Evolutionary conservation across 2,113 vertebrate genomes (phyloP).

Genomic region (Ageneiosus marmoratus): DNA sequence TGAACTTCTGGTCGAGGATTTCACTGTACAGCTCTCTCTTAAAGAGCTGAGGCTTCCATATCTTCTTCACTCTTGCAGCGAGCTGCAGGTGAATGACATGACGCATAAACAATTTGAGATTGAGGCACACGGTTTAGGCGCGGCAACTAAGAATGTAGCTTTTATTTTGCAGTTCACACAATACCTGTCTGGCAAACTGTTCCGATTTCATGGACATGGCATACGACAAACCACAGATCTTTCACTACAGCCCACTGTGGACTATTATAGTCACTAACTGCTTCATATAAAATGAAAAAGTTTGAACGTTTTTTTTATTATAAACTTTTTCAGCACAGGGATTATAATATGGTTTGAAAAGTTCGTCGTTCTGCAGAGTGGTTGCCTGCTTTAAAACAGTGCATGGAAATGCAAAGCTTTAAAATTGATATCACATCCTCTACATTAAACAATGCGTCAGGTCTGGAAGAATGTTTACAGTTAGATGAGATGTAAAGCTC

Average conservation of each 20-base stretch:
- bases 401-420: not conserved
- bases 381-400: not conserved
- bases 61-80: constrained; percentile 78
- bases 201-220: not conserved
- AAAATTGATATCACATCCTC: not conserved
- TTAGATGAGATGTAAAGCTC: not conserved
- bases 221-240: not conserved
- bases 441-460: not conserved
- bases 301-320: too few species aligned
- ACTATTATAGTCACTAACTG: not conserved
- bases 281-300: not conserved
- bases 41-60: constrained; percentile 91
- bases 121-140: not conserved
- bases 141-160: not conserved
- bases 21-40: constrained; percentile 88
- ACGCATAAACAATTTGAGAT: not conserved
- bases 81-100: constrained; percentile 68
- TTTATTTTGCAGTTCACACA: not conserved
- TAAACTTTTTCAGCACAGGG: not conserved
- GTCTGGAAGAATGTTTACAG: too few species aligned
- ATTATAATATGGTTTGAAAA: not conserved
- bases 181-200: too few species aligned
- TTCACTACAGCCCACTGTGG: not conserved
- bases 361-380: not conserved
- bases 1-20: constrained; percentile 86